phyloP scores from a whole-genome alignment of 2,113 vertebrate genomes.

The Gallinago media region DNA sequence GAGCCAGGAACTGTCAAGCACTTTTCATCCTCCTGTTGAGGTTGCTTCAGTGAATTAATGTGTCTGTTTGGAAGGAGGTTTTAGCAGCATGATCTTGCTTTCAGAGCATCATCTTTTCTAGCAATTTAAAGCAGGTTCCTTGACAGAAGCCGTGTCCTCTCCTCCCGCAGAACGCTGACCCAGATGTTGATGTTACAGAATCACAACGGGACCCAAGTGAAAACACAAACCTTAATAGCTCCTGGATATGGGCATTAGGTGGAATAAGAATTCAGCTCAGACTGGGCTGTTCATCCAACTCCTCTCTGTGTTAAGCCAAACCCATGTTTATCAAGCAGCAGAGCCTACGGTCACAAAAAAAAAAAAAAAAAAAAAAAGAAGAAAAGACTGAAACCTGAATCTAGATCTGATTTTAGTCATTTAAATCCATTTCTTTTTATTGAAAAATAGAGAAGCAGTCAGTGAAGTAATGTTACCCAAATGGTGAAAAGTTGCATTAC shows the following conservation, averaged over 20 bases:
- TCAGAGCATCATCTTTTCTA: not conserved
- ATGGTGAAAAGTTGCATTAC: not conserved
- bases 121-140: not conserved
- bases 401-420: not conserved
- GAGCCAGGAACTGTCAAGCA: not conserved
- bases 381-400: not conserved
- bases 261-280: not conserved
- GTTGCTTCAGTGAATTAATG: not conserved
- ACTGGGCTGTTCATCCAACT: not conserved
- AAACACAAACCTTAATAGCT: not conserved
- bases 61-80: not conserved
- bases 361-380: not conserved
- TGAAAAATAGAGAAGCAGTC: not conserved
- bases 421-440: not conserved
- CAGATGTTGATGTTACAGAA: not conserved
- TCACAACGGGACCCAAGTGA: not conserved
- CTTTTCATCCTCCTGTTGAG: not conserved
- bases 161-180: not conserved
- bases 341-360: not conserved
- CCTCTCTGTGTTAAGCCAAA: not conserved
- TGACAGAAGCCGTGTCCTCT: not conserved
- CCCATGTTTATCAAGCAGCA: not conserved
- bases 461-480: not conserved
- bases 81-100: not conserved
- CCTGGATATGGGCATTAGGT: not conserved